Conservation (phyloP, 2,113 vertebrate genomes). For the Alexandromys fortis region DNA sequence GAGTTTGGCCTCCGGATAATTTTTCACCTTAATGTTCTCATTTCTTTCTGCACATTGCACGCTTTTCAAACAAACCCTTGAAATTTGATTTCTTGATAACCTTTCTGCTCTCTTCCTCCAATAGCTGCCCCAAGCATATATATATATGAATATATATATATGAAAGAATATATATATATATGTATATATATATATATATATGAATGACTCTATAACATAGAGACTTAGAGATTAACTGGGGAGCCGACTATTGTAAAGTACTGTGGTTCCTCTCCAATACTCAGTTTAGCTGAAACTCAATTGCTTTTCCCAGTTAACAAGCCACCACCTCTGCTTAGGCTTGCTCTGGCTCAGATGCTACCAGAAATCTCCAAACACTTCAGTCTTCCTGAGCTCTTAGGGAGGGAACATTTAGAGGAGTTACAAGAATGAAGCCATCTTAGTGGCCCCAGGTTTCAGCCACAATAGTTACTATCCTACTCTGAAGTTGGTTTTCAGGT, state of each 20-base stretch:
- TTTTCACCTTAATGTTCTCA: slow-evolving; percentile 34
- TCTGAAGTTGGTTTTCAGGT: not conserved
- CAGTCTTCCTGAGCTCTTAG: not conserved
- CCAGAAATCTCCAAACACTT: not conserved
- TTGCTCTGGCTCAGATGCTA: not conserved
- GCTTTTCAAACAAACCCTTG: slow-evolving; percentile 23
- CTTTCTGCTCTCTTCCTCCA: not conserved
- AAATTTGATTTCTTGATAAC: slow-evolving; percentile 25
- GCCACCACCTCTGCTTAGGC: not conserved
- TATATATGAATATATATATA: no score
- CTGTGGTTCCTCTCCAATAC: not conserved
- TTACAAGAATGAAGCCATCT: not conserved
- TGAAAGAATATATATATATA: no score
- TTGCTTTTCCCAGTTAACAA: not conserved
- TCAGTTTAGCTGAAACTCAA: not conserved
- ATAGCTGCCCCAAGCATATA: not conserved
- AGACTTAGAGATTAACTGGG: not conserved
- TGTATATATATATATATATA: no score
- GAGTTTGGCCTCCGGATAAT: slow-evolving; percentile 40
- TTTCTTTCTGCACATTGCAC: not conserved
- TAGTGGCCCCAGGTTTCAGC: not conserved
- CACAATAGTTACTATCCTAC: accelerated
- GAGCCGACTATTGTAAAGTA: not conserved
- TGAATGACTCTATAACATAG: not conserved
- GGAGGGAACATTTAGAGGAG: not conserved